Base-by-base conservation (phyloP, 2,797 vertebrate genomes). In the Cyclura pinguis region DNA sequence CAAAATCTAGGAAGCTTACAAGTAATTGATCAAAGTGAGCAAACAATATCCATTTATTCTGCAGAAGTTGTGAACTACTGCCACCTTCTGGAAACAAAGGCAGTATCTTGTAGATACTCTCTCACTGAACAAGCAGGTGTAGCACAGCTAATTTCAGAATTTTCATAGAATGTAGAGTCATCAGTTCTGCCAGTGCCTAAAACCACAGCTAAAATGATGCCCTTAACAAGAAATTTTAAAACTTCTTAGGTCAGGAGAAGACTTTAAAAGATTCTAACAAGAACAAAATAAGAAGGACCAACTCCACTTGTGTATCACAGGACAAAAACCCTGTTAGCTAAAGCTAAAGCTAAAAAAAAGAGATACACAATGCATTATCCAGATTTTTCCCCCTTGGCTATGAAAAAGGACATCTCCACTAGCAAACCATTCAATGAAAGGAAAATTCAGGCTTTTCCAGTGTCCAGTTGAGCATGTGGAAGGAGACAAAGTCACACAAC, bases 21-120 rank as follows among this genome's bases (percentile, higher is more conserved):
- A 78, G 76, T 3, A 22, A 76, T 76, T 35, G 12, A 76, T 18
- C 8, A 1, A n/a, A n/a, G 29, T 73, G 29, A 32, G 35, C 73
- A 69, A 69, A 84, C 47, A 84, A 12, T 47, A 69, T 16, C 32
- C 52, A 35, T 85, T 32, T 64, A 64, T 52, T 57, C 77, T 77
- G 47, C 32, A 76, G 47, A 59, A 29, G 8, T 20, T 38, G 20
- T 55, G 16, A 83, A 77, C n/a, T 78, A 67, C 85, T 87, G 89
- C 89, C 85, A 84, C 72, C 89, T 87, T 27, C 89, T 91, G 89
- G 80, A 78, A 78, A 76, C 59, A 29, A 73, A 85, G 32, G 24
- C 32, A 64, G 7, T 52, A 6, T 77, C 7, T 47, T 69, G 29
- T 59, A 50, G 5, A 67, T 2, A 80, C 32, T 32, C 27, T 47